Evolutionary conservation across 2,113 vertebrate genomes (phyloP).

Genomic region (Melanotaenia duboulayi): DNA sequence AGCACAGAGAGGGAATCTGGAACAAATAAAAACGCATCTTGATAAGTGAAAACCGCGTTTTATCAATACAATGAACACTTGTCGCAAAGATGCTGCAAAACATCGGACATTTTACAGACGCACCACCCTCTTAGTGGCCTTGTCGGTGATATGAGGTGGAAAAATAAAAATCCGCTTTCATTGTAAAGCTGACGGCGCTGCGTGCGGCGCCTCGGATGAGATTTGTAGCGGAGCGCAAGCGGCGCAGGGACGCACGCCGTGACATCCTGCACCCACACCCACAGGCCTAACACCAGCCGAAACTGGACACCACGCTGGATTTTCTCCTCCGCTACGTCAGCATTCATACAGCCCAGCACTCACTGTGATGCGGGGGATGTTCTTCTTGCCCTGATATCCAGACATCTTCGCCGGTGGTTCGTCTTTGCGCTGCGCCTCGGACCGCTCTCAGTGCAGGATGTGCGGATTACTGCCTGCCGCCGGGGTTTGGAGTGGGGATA

Average conservation of each 20-base stretch:
- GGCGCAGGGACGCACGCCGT: slow-evolving; percentile 38
- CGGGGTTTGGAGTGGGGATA: neutral
- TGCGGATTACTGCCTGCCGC: slow-evolving; percentile 36
- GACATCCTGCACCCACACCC: slow-evolving; percentile 61
- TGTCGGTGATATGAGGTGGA: neutral
- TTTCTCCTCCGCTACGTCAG: neutral
- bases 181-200: too few species aligned
- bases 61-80: slow-evolving; percentile 43
- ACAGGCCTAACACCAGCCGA: slow-evolving; percentile 32
- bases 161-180: too few species aligned
- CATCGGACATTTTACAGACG: neutral
- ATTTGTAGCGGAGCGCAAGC: slow-evolving; percentile 13
- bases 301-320: neutral
- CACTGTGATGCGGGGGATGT: slow-evolving; percentile 98
- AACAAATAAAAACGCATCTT: neutral
- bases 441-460: slow-evolving; percentile 61
- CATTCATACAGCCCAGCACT: slow-evolving; percentile 69
- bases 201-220: slow-evolving; percentile 1
- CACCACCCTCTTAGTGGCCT: neutral
- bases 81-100: slow-evolving; percentile 62
- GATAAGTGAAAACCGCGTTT: neutral
- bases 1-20: neutral
- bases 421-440: slow-evolving; percentile 44
- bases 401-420: slow-evolving; percentile 86
- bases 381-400: slow-evolving; percentile 87